Conservation (phyloP, 2,113 vertebrate genomes). For the Rallus limicola region DNA sequence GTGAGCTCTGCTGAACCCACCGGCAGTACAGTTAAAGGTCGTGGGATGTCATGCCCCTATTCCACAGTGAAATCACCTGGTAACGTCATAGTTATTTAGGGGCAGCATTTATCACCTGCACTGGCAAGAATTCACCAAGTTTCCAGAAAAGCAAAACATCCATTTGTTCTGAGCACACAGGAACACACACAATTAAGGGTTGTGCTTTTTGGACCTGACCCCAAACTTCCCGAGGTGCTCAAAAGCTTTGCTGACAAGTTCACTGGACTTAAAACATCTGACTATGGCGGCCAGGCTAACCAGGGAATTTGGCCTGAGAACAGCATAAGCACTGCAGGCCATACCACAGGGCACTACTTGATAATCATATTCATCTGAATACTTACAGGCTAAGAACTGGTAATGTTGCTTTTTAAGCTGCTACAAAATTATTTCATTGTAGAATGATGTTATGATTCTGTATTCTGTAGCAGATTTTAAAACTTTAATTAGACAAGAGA, state of each 20-base stretch:
- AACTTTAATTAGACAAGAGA: conserved; percentile 51
- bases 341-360: not conserved
- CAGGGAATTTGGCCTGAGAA: not conserved
- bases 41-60: not conserved
- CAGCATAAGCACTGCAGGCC: not conserved
- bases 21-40: not conserved
- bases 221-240: not conserved
- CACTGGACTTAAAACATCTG: too few species aligned
- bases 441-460: not conserved
- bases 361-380: not conserved
- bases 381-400: not conserved
- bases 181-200: accelerated
- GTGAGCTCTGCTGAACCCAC: not conserved
- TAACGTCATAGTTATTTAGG: not conserved
- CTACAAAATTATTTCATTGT: not conserved
- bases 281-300: not conserved
- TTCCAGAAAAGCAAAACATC: not conserved
- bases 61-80: not conserved
- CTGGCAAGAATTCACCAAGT: not conserved
- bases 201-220: not conserved
- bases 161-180: not conserved
- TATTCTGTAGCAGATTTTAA: conserved; percentile 25
- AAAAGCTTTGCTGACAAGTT: not conserved
- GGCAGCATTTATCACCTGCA: not conserved
- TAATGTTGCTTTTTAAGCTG: not conserved